Evolutionary conservation across 2,888 invertebrate species (phyloP).

Genomic region (Orthosia incerta): DNA sequence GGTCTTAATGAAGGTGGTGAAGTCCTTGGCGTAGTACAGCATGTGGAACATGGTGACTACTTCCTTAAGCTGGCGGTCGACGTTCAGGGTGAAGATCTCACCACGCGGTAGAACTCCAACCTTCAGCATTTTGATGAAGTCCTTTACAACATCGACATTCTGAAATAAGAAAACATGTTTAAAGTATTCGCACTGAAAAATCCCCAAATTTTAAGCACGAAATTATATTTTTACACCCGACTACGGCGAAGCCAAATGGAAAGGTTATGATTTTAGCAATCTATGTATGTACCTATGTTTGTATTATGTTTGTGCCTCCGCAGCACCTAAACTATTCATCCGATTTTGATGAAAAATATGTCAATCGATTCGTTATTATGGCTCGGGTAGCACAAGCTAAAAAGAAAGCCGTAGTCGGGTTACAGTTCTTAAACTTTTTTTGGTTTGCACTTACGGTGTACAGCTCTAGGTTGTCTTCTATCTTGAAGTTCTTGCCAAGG

Average conservation of each 20-base stretch:
- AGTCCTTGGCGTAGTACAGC: constrained; percentile 90
- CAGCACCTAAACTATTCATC: no score
- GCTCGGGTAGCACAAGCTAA: no score
- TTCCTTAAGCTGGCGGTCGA: constrained; percentile 88
- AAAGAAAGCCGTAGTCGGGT: no score
- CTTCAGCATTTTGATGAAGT: constrained; percentile 89
- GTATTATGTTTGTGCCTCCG: no score
- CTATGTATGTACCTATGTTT: no score
- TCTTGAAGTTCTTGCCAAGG: constrained; percentile 82
- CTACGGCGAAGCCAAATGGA: no score
- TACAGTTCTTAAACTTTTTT: no score
- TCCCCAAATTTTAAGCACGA: background rate
- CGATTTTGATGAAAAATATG: no score
- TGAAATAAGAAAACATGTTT: constrained; percentile 70
- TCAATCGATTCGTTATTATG: no score
- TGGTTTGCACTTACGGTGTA: constrained; percentile 23
- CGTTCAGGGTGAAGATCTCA: constrained; percentile 88
- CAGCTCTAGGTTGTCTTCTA: constrained; percentile 82
- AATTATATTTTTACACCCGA: no score
- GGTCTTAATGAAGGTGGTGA: constrained; percentile 86
- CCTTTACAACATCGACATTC: constrained; percentile 91
- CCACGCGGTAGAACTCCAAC: constrained; percentile 91
- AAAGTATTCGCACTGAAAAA: background rate
- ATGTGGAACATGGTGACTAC: constrained; percentile 89
- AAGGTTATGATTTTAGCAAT: no score